These are phyloP conservation scores for Cistogaster globosa DNA, from an alignment of 2,888 invertebrate genomes.

Conservation along the genomic window DNA sequence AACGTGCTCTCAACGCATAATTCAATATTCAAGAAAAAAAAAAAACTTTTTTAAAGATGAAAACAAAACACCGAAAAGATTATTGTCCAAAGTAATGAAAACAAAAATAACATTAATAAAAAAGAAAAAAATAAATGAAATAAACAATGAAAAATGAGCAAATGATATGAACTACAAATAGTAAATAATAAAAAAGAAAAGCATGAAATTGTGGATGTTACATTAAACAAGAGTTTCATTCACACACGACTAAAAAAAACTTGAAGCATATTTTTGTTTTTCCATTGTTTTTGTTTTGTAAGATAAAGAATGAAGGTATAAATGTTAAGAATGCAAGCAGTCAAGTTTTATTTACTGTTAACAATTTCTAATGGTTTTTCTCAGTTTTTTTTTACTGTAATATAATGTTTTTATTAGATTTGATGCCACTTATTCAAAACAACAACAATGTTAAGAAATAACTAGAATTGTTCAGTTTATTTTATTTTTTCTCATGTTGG, in stretches of 20 bases:
- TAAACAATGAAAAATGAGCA: background rate
- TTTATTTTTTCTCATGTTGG: too few species aligned
- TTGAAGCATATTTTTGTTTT: background rate
- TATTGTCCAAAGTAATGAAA: background rate
- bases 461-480: too few species aligned
- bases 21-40: slow-evolving; percentile 52
- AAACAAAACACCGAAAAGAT: slow-evolving; percentile 36
- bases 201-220: background rate
- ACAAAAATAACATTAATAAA: too few species aligned
- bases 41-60: slow-evolving; percentile 28
- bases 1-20: slow-evolving; percentile 64
- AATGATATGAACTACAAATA: background rate
- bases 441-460: too few species aligned
- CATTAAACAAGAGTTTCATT: background rate
- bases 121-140: background rate
- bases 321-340: background rate
- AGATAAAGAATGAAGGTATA: too few species aligned
- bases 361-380: background rate
- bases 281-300: too few species aligned
- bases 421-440: too few species aligned
- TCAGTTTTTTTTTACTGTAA: background rate
- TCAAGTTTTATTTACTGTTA: background rate
- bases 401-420: too few species aligned
- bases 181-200: background rate
- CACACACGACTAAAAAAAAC: background rate